phyloP scores from a whole-genome alignment of 2,888 invertebrate species.

The Dryobotodes eremita region DNA sequence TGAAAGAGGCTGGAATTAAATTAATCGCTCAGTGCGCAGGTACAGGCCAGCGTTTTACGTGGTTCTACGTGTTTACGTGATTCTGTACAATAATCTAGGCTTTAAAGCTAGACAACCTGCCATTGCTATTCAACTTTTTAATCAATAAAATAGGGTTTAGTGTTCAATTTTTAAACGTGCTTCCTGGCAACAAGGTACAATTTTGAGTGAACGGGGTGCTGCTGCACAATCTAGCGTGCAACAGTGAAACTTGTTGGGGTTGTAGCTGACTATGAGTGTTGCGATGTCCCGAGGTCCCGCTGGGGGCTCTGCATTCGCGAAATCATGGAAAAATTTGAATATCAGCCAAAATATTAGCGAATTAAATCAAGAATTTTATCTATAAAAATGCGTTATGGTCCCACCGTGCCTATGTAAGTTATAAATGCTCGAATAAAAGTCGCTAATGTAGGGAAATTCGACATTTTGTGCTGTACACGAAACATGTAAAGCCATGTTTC shows the following conservation, averaged over 20 bases:
- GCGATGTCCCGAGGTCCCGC: not conserved
- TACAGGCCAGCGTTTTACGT: no score
- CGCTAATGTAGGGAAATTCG: not conserved
- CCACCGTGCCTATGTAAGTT: not conserved
- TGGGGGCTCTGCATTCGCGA: conserved; percentile 11
- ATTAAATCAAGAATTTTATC: not conserved
- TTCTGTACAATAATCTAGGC: not conserved
- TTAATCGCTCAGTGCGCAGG: no score
- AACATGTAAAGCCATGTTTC: not conserved
- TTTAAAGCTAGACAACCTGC: conserved; percentile 2
- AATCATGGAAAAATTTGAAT: not conserved
- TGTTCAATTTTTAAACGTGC: conserved; percentile 3
- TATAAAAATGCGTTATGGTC: not conserved
- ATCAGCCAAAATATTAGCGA: not conserved
- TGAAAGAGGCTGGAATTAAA: no score
- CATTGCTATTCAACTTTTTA: not conserved
- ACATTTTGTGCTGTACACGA: no score
- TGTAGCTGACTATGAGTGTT: conserved; percentile 5
- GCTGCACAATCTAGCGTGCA: conserved; percentile 23
- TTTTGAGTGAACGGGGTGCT: conserved; percentile 3
- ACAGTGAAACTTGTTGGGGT: conserved; percentile 7
- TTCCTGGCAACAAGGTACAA: not conserved
- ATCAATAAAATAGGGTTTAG: not conserved
- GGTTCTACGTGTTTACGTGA: no score
- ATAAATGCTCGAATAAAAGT: not conserved